Conservation (phyloP, 2,888 invertebrate genomes). For the Eristalis arbustorum region DNA sequence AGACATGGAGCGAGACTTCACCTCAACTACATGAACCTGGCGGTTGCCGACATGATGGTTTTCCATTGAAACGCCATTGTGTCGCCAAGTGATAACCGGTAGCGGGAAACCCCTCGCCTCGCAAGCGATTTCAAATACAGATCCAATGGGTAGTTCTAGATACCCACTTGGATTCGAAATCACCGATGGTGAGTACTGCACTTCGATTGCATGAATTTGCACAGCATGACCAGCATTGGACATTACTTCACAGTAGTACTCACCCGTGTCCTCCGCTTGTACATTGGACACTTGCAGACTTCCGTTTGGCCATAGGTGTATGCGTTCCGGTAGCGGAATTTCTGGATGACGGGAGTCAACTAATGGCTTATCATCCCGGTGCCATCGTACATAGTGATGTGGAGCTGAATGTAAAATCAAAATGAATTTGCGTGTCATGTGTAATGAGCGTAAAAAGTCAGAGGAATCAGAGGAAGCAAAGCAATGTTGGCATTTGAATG, state of each 20-base stretch:
- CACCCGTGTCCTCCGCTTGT: constrained; percentile 81
- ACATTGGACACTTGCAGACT: constrained; percentile 84
- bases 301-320: constrained; percentile 86
- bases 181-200: constrained; percentile 87
- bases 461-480: constrained; percentile 27
- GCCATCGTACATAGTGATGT: constrained; percentile 86
- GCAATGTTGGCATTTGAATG: background rate
- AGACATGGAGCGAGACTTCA: constrained; percentile 83
- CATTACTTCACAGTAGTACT: constrained; percentile 82
- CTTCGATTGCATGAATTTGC: constrained; percentile 89
- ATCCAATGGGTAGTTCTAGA: constrained; percentile 87
- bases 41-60: constrained; percentile 76
- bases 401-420: constrained; percentile 80
- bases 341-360: constrained; percentile 83
- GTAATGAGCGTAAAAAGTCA: constrained; percentile 44
- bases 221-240: constrained; percentile 75
- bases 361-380: constrained; percentile 84
- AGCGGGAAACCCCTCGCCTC: constrained; percentile 86
- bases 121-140: constrained; percentile 88
- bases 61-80: constrained; percentile 74
- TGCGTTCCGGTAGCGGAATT: constrained; percentile 82
- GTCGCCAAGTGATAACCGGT: constrained; percentile 87
- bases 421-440: constrained; percentile 33
- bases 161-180: constrained; percentile 86
- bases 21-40: constrained; percentile 77